Percentiles rank a stretch among this genome's conserved stretches.
Evolutionary conservation across 2,888 invertebrate species (phyloP).

Genomic region (Actias luna): DNA sequence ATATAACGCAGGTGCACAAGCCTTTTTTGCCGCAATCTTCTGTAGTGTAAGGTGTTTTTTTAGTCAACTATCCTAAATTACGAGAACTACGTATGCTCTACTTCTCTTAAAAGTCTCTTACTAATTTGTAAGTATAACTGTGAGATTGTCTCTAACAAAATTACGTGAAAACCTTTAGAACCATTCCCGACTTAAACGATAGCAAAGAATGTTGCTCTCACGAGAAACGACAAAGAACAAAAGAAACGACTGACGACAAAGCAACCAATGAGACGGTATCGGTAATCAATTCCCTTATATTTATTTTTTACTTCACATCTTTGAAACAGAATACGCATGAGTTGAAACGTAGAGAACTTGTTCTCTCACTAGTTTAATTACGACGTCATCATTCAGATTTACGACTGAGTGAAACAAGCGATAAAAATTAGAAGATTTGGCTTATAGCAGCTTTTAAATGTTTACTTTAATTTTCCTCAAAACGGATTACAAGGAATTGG

Average conservation of each 20-base stretch:
- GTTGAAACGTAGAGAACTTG: background rate
- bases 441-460: slow-evolving; percentile 13
- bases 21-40: too few relatives aligned
- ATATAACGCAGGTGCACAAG: too few relatives aligned
- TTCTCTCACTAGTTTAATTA: slow-evolving; percentile 3
- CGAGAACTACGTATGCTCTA: too few relatives aligned
- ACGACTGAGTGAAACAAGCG: slow-evolving; percentile 16
- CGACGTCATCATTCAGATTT: slow-evolving; percentile 17
- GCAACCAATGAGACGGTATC: background rate
- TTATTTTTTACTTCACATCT: background rate
- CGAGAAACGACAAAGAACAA: background rate
- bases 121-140: too few relatives aligned
- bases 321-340: slow-evolving; percentile 5
- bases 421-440: slow-evolving; percentile 19
- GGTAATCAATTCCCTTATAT: slow-evolving; percentile 3
- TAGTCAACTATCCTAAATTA: too few relatives aligned
- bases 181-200: background rate
- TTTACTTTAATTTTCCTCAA: slow-evolving; percentile 16
- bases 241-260: background rate
- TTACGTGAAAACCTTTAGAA: background rate
- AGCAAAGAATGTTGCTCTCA: background rate
- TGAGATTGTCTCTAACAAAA: background rate
- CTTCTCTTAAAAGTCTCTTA: too few relatives aligned
- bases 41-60: too few relatives aligned
- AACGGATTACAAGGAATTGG: slow-evolving; percentile 22